Base-by-base conservation (phyloP, 2,888 invertebrate species). In the Volucella inflata region DNA sequence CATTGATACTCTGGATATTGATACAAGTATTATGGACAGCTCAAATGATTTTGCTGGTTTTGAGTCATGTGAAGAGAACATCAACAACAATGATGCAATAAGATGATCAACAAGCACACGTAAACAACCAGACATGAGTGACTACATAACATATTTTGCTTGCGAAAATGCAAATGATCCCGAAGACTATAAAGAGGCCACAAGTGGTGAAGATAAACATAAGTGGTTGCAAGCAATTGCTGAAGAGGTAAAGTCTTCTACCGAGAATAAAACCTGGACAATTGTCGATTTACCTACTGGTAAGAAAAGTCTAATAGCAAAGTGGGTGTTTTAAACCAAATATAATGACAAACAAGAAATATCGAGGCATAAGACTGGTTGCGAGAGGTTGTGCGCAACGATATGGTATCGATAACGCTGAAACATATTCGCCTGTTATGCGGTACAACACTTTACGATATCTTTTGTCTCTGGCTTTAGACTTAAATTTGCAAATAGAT, bases 231-330 rank as follows among this genome's bases (percentile, higher is more conserved):
- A 50, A 10, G 50, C 50, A 36, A 65, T 65, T 17, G 38, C 30
- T 50, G 51, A 51, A n/a, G 65, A 65, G 16, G n/a, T 16, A 16
- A 59, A 59, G 11, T 59, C 59, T 9, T 14, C 40, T 16, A 42
- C 9, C 6, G 59, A 59, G 10, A 59, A 59, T 11, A 16, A 59
- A 59, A 59, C 59, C 14, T 59, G 59, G 59, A n/a, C 38, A 38
- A 16, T 50, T 30, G 50, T n/a, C 1, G 65, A 65, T 48, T 50
- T 51, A 48, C 65, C 65, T 38, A 17, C 36, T 0, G 38, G 38
- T 36, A 50, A 50, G 64, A 65, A 65, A 65, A 9, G 30, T 38
- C n/a, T 65, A 50, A 50, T 36, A 50, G 38, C 64, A 38, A 65
- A 65, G 16, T 48, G 50, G 64, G 14, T 65, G 30, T 50, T 51